phyloP scores from a whole-genome alignment of 1,140 invertebrate genomes.

The Adelges cooleyi region DNA sequence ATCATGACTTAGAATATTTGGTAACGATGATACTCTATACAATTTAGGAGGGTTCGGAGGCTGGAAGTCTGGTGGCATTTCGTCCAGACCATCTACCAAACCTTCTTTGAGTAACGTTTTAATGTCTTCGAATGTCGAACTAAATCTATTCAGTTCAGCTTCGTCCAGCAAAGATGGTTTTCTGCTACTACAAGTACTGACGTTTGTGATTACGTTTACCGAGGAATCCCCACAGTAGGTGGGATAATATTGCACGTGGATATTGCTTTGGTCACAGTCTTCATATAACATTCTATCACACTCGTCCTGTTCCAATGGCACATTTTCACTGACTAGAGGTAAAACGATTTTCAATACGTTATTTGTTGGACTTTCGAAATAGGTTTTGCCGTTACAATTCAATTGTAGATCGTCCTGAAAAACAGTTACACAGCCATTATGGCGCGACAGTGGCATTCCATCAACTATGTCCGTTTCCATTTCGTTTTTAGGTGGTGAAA shows the following conservation, averaged over 20 bases:
- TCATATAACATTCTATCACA: no score
- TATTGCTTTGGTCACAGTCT: not conserved
- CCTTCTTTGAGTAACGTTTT: constrained; percentile 59
- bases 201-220: not conserved
- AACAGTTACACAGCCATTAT: not conserved
- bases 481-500: not conserved
- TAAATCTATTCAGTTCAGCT: constrained; percentile 52
- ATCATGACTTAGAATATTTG: constrained; percentile 42
- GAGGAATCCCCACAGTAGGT: not conserved
- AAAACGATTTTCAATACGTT: constrained; percentile 22
- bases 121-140: constrained; percentile 66
- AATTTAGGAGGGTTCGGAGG: constrained; percentile 48
- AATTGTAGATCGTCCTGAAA: not conserved
- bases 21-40: constrained; percentile 53
- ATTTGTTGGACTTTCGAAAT: not conserved
- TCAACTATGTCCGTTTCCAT: not conserved
- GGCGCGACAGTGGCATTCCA: not conserved
- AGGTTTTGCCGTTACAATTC: not conserved
- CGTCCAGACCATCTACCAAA: constrained; percentile 44
- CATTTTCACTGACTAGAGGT: constrained; percentile 23
- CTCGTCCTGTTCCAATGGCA: not conserved
- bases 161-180: constrained; percentile 17
- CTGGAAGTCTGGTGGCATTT: constrained; percentile 43
- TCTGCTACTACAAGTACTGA: not conserved
- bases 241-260: not conserved